A percentile compares a stretch with the other conserved stretches of the same genome.
These are phyloP conservation scores for Tetramorium simillimum DNA, from an alignment of 1,140 invertebrate genomes.

Conservation along the genomic window DNA sequence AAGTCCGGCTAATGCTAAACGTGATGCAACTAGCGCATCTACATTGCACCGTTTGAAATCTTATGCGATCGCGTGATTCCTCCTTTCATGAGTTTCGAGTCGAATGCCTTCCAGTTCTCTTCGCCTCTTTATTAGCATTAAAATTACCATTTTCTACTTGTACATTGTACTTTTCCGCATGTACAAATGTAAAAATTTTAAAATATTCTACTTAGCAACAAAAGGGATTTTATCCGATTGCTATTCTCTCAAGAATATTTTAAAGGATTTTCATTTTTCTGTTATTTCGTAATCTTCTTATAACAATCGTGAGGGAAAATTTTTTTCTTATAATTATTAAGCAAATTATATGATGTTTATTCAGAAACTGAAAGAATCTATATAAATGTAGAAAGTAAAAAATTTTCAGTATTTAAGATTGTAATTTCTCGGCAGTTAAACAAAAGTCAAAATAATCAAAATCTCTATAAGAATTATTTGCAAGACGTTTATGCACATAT, in stretches of 20 bases:
- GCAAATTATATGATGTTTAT: background rate
- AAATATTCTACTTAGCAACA: background rate
- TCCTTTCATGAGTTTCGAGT: slow-evolving; percentile 57
- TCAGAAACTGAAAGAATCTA: background rate
- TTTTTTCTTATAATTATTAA: background rate
- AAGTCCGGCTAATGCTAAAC: background rate
- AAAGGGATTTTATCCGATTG: background rate
- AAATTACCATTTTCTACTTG: slow-evolving; percentile 62
- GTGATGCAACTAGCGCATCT: slow-evolving; percentile 42
- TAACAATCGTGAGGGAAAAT: background rate
- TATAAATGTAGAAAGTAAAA: background rate
- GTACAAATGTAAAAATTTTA: background rate
- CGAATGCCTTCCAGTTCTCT: slow-evolving; percentile 18
- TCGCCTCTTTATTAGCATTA: slow-evolving; percentile 58
- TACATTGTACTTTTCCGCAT: slow-evolving; percentile 28
- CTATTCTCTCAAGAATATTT: background rate
- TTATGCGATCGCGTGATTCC: slow-evolving; percentile 71
- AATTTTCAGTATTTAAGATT: background rate
- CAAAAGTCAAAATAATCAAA: slow-evolving; percentile 14
- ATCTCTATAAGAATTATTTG: background rate
- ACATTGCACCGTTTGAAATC: slow-evolving; percentile 64
- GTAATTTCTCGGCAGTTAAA: background rate
- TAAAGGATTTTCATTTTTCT: background rate
- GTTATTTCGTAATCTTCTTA: background rate
- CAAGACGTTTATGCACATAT: background rate